Conservation (phyloP, 2,888 invertebrate species). For the Chymomyza amoena region DNA sequence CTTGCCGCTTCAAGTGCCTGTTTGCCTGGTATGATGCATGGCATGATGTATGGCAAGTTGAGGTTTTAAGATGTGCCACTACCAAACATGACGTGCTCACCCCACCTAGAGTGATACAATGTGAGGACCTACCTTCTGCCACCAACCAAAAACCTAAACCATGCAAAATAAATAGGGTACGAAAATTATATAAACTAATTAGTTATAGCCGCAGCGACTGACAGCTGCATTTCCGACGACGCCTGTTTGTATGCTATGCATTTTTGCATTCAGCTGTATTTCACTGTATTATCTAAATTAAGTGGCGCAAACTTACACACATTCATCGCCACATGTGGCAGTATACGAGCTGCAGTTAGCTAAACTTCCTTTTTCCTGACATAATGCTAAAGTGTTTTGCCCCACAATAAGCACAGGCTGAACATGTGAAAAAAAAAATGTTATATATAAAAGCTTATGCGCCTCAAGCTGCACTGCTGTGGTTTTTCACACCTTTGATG, state of each 20-base stretch:
- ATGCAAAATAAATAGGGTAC: slow-evolving; percentile 61
- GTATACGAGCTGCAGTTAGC: slow-evolving; percentile 37
- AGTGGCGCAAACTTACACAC: slow-evolving; percentile 53
- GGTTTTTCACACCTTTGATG: slow-evolving; percentile 1
- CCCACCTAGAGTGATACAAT: not conserved
- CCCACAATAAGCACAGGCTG: slow-evolving; percentile 21
- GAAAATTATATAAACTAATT: slow-evolving; percentile 66
- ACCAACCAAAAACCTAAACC: not conserved
- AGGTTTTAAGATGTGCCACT: not conserved
- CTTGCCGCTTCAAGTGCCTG: slow-evolving; percentile 27
- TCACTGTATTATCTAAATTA: slow-evolving; percentile 63
- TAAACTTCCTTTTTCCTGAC: slow-evolving; percentile 62
- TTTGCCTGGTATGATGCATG: slow-evolving; percentile 3
- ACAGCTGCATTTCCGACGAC: slow-evolving; percentile 52
- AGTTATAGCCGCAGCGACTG: slow-evolving; percentile 42
- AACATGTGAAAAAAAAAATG: slow-evolving; percentile 33
- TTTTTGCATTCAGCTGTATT: slow-evolving; percentile 16
- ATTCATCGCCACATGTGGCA: not conserved
- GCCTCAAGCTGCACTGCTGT: slow-evolving; percentile 6
- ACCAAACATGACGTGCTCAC: not conserved
- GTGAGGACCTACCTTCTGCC: slow-evolving; percentile 19
- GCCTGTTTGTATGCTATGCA: slow-evolving; percentile 35
- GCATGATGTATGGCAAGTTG: not conserved
- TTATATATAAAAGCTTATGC: slow-evolving; percentile 15
- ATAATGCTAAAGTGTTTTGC: slow-evolving; percentile 28